Conservation (phyloP, 2,888 invertebrate species). For the Lymantria dispar region DNA sequence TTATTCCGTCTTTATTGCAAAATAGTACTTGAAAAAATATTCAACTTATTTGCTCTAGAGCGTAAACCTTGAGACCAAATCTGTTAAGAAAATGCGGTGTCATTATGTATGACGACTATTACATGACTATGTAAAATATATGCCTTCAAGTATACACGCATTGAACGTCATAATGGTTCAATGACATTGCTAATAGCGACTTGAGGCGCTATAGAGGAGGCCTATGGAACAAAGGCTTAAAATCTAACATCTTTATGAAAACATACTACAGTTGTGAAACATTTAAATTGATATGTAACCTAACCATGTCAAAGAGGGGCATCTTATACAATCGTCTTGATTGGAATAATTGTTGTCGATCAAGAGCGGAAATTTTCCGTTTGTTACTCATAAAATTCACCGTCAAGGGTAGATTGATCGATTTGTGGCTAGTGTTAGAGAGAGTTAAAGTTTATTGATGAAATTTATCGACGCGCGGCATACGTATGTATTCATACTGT, state of each 20-base stretch:
- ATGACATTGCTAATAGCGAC: background rate
- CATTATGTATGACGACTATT: too few species aligned
- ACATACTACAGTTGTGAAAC: too few species aligned
- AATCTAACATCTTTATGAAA: too few species aligned
- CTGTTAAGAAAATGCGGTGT: too few species aligned
- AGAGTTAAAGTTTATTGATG: background rate
- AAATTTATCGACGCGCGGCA: background rate
- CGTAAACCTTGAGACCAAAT: too few species aligned
- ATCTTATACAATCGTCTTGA: conserved; percentile 46
- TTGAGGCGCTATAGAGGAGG: background rate
- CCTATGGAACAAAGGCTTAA: background rate
- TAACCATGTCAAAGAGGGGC: conserved; percentile 21
- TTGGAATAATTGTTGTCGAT: conserved; percentile 64
- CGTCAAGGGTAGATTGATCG: conserved; percentile 23
- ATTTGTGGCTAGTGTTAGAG: background rate
- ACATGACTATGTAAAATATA: too few species aligned
- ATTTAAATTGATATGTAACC: background rate
- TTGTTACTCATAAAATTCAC: conserved; percentile 30
- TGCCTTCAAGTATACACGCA: too few species aligned
- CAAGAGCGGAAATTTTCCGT: conserved; percentile 66
- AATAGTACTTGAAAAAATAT: too few species aligned
- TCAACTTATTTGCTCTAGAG: too few species aligned
- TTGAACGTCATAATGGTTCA: conserved; percentile 35
- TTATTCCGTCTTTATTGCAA: too few species aligned
- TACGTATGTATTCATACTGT: background rate